Evolutionary conservation across 1,140 invertebrate genomes (phyloP), one percentile per base, ranked within the genome.

Genomic region (Drosophila ogumai): DNA sequence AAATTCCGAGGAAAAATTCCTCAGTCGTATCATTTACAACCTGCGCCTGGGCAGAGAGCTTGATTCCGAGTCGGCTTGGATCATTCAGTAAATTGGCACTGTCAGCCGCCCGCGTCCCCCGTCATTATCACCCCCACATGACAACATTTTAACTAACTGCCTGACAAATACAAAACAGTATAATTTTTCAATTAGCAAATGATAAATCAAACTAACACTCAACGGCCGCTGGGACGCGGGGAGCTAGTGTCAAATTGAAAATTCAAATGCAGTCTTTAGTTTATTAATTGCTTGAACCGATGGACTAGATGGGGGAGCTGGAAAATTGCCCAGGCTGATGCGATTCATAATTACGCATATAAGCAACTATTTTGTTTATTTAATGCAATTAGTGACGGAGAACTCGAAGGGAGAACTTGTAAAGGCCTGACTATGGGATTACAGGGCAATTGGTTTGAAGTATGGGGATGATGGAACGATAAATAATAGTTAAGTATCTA

Each of bases 121-220:
- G 6, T 32, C 32, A 52, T 13, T 25, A 15, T 46, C 64, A 61
- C 74, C 72, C 50, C 46, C 40, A 41, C 41, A 56, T 88, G 85
- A 85, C 85, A 88, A 81, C 80, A 90, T 75, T 90, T 88, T 81
- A 88, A 85, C 85, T 90, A 84, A 88, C 85, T 90, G 72, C 74
- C 76, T 91, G 82, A 87, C 87, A 86, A 91, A 82, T 90, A 73
- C 58, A 49, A 74, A 80, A 78, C 79, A 79, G 81, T 91, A 91
- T 91, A 91, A 91, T 91, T 91, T 91, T 90, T 88, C 88, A 91
- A 91, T 91, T 91, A 91, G 79, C 88, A 91, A 88, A 85, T 91
- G 81, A 91, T 91, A 91, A 91, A 91, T 91, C 90, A 91, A 90
- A 85, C 75, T 91, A 82, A 91, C 90, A 86, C 85, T 63, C 60